Percentiles rank a stretch among this genome's conserved stretches.
phyloP scores from a whole-genome alignment of 2,888 invertebrate species.

The Standfussiana lucernea region DNA sequence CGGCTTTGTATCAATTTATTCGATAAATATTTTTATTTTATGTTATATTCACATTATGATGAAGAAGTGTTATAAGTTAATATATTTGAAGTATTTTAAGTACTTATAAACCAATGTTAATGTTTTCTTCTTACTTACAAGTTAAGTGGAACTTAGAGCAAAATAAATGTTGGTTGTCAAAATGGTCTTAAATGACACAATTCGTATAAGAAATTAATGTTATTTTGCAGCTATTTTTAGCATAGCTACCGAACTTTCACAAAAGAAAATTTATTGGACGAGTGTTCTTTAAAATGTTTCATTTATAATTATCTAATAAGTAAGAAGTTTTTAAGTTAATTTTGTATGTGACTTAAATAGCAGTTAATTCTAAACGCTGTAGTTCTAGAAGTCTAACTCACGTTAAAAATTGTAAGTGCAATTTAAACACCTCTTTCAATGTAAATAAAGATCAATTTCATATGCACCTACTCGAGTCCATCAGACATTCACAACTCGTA shows the following conservation, averaged over 20 bases:
- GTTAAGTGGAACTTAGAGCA: not conserved
- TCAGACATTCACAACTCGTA: conserved; percentile 34
- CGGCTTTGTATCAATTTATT: conserved; percentile 74
- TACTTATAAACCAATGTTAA: conserved; percentile 60
- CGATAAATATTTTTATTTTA: conserved; percentile 58
- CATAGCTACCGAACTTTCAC: not conserved
- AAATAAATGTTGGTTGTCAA: not conserved
- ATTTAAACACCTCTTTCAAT: not conserved
- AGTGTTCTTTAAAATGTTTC: not conserved
- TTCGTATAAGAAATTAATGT: not conserved
- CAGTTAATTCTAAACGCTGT: conserved; percentile 25
- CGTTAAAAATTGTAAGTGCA: conserved; percentile 30
- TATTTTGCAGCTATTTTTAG: not conserved
- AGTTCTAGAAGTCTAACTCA: not conserved
- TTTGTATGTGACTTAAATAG: not conserved
- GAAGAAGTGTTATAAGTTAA: conserved; percentile 46
- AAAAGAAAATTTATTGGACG: not conserved
- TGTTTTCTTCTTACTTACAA: conserved; percentile 39
- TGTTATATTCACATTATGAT: conserved; percentile 54
- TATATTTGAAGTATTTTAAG: conserved; percentile 58
- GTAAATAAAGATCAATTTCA: conserved; percentile 45
- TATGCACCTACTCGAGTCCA: conserved; percentile 43
- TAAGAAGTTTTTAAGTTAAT: conserved; percentile 39
- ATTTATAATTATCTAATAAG: conserved; percentile 30
- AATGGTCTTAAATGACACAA: no score